A percentile compares a stretch with the other conserved stretches of the same genome.
Evolutionary conservation across 2,113 vertebrate genomes (phyloP).

Genomic region (Corythornis cristatus): DNA sequence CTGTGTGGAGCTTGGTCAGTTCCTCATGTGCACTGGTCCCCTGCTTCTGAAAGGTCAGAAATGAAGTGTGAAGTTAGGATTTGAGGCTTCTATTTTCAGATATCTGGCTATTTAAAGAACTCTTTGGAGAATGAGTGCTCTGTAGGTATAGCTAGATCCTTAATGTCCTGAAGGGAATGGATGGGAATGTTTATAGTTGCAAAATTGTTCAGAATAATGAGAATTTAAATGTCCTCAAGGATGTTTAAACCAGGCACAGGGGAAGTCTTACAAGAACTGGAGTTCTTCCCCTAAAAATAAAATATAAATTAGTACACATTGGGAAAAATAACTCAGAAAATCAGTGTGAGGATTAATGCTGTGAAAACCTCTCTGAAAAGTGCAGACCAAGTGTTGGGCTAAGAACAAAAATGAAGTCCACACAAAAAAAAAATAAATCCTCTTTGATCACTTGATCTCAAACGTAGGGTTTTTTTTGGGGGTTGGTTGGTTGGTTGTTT

Average conservation of each 20-base stretch:
- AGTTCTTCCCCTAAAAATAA: neutral
- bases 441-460: neutral
- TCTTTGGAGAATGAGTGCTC: neutral
- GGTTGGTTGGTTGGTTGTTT: neutral
- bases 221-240: neutral
- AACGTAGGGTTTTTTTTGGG: neutral
- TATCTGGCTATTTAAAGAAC: neutral
- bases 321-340: neutral
- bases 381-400: neutral
- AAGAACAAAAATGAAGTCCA: neutral
- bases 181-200: neutral
- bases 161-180: neutral
- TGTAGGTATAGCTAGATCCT: neutral
- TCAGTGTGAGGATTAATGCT: neutral
- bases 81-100: neutral
- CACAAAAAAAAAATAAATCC: neutral
- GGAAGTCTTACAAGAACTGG: neutral
- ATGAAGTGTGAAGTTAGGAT: neutral
- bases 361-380: neutral
- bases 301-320: neutral
- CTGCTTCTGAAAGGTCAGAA: neutral
- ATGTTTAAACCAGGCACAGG: neutral
- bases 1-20: neutral
- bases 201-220: neutral
- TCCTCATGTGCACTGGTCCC: neutral